Conservation (phyloP, 2,888 invertebrate genomes). For the Melieria crassipennis region DNA sequence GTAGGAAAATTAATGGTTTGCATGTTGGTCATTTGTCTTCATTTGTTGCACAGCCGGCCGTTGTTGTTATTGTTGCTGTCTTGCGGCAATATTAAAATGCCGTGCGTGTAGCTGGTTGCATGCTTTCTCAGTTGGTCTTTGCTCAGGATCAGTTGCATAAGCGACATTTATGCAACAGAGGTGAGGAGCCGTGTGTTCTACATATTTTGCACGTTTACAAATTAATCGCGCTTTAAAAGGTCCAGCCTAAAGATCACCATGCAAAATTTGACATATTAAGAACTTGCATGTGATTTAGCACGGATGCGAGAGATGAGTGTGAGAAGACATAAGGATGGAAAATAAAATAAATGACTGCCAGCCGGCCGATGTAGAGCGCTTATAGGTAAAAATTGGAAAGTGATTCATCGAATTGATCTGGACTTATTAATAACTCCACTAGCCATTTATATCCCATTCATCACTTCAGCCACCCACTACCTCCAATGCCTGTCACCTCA, state of each 20-base stretch:
- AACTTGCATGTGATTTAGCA: constrained; percentile 44
- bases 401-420: no score
- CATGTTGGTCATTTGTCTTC: constrained; percentile 63
- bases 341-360: not conserved
- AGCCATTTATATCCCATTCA: not conserved
- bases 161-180: not conserved
- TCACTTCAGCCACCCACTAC: constrained; percentile 10
- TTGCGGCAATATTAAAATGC: not conserved
- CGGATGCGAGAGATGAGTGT: not conserved
- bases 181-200: no score
- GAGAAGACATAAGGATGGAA: not conserved
- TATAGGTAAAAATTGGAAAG: not conserved
- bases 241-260: constrained; percentile 26
- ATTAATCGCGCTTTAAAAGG: constrained; percentile 43
- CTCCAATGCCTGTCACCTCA: constrained; percentile 1
- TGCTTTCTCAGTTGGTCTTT: not conserved
- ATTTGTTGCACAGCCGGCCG: constrained; percentile 45
- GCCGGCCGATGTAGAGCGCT: not conserved
- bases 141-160: not conserved
- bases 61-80: constrained; percentile 15
- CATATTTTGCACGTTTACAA: constrained; percentile 12
- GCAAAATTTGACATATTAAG: constrained; percentile 42
- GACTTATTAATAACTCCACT: no score
- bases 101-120: not conserved
- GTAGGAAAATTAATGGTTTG: constrained; percentile 61